Base-by-base conservation (phyloP, 2,113 vertebrate genomes). In the Onychostoma macrolepis region DNA sequence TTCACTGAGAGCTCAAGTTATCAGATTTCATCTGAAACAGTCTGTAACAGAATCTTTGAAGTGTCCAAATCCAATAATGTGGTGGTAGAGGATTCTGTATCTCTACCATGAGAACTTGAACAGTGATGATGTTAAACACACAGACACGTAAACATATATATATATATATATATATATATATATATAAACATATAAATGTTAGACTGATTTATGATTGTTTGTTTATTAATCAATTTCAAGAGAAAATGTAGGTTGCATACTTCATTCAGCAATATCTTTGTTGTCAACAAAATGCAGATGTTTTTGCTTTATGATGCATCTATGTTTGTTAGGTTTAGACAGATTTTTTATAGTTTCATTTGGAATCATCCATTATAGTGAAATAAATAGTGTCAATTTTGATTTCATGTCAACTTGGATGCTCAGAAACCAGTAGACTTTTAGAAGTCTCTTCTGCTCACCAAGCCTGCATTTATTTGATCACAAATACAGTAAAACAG, bases 11-110 rank as follows among this genome's bases (percentile, higher is more conserved):
- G 21, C 78, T 80, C 78, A 41, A 7, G 33, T 61, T 61, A 63
- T 80, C 78, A 80, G 78, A 80, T 80, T 80, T 80, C 56, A 63
- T 36, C 53, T 41, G 78, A 80, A 80, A 80, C 78, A n/a, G 78
- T 41, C 53, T 61, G 53, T 65, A 45, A 81, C 80, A 67, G 33
- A 61, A 81, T 67, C 80, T 65, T 65, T 81, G 58, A 81, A 26
- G 33, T 41, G 78, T 63, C 56, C 24, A 80, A 80, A 81, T 81
- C 58, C 15, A 81, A 81, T 81, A 81, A 81, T 12, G 58, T 11
- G 80, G 41, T 43, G n/a, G 38, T 75, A 24, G 21, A 3, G 61
- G 56, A 65, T 65, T 43, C 43, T 28, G 28, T 17, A 53, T 87
- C 38, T 3, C 36, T 82, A 75, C 63, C 80, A 84, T 85, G 38